Evolutionary conservation across 1,140 invertebrate genomes (phyloP), one percentile per base, ranked within the genome.

Genomic region (Ctenoplectra terminalis): DNA sequence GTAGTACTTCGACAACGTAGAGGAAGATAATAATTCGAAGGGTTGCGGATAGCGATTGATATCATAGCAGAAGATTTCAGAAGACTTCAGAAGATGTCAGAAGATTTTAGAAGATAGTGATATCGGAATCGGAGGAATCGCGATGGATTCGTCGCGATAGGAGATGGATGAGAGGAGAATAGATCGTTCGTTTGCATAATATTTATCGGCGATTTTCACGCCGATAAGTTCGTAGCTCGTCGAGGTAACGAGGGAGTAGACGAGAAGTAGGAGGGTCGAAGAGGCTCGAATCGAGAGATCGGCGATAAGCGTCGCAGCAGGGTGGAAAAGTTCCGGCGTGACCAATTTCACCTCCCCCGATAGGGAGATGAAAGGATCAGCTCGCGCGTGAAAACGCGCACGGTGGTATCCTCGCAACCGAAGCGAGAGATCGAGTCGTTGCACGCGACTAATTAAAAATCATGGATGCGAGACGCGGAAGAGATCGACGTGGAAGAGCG

Each of bases 391-490:
- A 34, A 75, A 64, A 64, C 31, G 79, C 52, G 48, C 26, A n/a
- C 64, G 40, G 40, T 20, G 40, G 40, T 20, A 46, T 67, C 64
- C 37, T 46, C 23, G 63, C 23, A 13, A 1, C 13, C 37, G 37
- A 43, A 43, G 63, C 23, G 63, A 20, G 31, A 56, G 34, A 58
- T 37, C 34, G 67, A 52, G n/a, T 46, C 31, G 23, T 58, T 26
- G 73, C 74, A 80, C 71, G 76, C 75, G 82, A 83, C 88, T 89
- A 89, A 88, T 89, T 89, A 88, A 88, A 88, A 89, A 87, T 82
- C 75, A 61, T 63, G 56, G 67, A 54, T 56, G 78, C 74, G 71
- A 58, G 43, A 29, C 69, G 48, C 31, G 54, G 26, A 70, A 50
- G 75, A 78, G 56, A 75, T 83, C 52, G 66, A 23, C 73, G 71